These are phyloP conservation scores for Gymnoscelis rufifasciata DNA, from an alignment of 2,888 invertebrate genomes.

Conservation along the genomic window DNA sequence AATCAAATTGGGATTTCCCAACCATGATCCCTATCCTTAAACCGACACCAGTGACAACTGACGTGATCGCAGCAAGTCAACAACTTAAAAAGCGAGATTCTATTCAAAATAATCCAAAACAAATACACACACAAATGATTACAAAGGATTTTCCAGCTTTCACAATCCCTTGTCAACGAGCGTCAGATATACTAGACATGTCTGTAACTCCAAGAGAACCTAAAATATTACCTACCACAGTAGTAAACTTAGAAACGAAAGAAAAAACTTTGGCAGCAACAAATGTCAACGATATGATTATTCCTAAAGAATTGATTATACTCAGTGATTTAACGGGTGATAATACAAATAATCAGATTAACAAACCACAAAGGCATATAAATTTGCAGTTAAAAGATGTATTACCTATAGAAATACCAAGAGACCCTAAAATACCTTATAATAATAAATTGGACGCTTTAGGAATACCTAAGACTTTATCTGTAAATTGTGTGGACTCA, in stretches of 20 bases:
- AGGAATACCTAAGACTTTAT: slow-evolving; percentile 22
- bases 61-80: slow-evolving; percentile 1
- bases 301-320: too few relatives aligned
- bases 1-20: slow-evolving; percentile 16
- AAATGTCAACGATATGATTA: neutral
- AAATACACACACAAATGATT: too few relatives aligned
- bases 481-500: slow-evolving; percentile 31
- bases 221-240: neutral
- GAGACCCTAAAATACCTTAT: neutral
- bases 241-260: slow-evolving; percentile 16
- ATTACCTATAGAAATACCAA: neutral
- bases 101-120: neutral
- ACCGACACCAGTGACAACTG: slow-evolving; percentile 13
- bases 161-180: slow-evolving; percentile 45
- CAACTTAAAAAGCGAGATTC: neutral
- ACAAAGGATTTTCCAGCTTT: slow-evolving; percentile 27
- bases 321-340: too few relatives aligned
- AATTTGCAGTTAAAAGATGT: too few relatives aligned
- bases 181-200: slow-evolving; percentile 43
- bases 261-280: neutral
- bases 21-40: slow-evolving; percentile 26
- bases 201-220: slow-evolving; percentile 27
- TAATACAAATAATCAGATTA: neutral
- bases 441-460: neutral
- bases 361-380: neutral